Evolutionary conservation across 2,113 vertebrate species (phyloP).

Genomic region (Odontesthes bonariensis): DNA sequence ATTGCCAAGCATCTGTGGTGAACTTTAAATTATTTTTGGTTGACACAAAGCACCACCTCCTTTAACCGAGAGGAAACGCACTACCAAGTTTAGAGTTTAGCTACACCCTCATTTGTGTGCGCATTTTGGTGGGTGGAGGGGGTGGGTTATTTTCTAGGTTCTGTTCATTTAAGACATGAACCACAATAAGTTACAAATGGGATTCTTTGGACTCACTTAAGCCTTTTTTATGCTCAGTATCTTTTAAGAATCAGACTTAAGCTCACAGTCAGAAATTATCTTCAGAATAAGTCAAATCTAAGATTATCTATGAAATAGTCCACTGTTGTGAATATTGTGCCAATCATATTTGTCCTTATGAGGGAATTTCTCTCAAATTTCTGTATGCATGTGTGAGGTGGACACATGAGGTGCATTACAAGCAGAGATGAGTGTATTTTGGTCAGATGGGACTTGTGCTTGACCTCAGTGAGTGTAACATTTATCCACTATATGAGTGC

Average conservation of each 20-base stretch:
- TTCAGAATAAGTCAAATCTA: neutral
- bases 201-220: no score
- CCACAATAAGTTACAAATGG: no score
- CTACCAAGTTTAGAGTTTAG: neutral
- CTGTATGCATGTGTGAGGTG: neutral
- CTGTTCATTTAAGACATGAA: no score
- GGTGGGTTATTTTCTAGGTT: no score
- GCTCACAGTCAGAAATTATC: neutral
- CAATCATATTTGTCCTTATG: no score
- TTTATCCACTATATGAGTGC: constrained; percentile 40
- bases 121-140: no score
- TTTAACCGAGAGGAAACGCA: neutral
- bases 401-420: no score
- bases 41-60: neutral
- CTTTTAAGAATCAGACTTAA: neutral
- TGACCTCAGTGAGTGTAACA: constrained; percentile 51
- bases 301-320: neutral
- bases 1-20: neutral
- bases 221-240: neutral
- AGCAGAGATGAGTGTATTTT: constrained; percentile 20
- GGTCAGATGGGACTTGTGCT: constrained; percentile 36
- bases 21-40: no score
- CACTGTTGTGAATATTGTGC: neutral
- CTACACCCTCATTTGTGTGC: no score
- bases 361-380: neutral